Percentiles rank a stretch among this genome's conserved stretches.
Evolutionary conservation across 2,113 vertebrate genomes (phyloP).

Genomic region (Cyanistes caeruleus): DNA sequence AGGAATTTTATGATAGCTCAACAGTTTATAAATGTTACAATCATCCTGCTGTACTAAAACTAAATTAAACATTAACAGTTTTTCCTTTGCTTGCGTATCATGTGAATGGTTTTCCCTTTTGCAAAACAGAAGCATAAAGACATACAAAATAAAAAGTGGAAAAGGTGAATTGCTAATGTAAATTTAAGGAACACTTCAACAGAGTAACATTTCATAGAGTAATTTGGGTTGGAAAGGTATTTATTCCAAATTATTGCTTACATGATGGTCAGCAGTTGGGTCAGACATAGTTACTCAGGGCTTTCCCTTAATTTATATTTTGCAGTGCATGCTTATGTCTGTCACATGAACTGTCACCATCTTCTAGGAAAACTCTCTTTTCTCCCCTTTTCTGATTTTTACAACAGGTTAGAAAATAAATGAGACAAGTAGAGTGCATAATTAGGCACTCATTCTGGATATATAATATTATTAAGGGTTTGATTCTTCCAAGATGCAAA

Average conservation of each 20-base stretch:
- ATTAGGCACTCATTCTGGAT: background rate
- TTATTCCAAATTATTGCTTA: background rate
- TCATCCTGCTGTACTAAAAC: background rate
- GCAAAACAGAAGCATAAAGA: background rate
- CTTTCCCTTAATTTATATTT: background rate
- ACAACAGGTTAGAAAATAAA: background rate
- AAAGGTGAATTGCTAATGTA: background rate
- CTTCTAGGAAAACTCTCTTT: background rate
- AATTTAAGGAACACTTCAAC: background rate
- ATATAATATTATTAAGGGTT: background rate
- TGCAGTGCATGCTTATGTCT: background rate
- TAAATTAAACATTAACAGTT: accelerated
- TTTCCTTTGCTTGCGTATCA: background rate
- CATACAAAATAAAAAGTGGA: background rate
- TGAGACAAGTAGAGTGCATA: background rate
- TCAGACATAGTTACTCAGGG: background rate
- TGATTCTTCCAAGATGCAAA: background rate
- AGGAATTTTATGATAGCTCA: background rate
- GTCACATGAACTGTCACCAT: background rate
- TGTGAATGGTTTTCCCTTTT: background rate
- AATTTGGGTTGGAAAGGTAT: background rate
- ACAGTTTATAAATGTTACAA: background rate
- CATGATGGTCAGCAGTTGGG: background rate
- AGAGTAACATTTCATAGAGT: background rate
- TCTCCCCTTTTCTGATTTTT: background rate